A percentile compares a stretch with the other conserved stretches of the same genome.
Evolutionary conservation across 2,797 vertebrate species (phyloP).

Genomic region (Myripristis murdjan): DNA sequence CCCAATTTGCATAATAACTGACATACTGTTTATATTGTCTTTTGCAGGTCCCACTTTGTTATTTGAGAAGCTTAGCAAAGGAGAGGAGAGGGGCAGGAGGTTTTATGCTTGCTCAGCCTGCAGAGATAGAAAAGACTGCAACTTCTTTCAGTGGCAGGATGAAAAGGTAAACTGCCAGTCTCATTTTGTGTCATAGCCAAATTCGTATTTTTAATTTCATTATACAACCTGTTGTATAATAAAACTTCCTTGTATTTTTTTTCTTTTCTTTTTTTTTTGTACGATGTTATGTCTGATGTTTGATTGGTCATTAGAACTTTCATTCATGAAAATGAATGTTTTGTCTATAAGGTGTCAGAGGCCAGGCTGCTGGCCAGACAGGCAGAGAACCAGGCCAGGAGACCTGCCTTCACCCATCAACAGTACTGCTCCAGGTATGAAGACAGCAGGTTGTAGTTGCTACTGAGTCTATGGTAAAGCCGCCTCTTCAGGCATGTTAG

Average conservation of each 20-base stretch:
- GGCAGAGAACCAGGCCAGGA: slow-evolving; percentile 84
- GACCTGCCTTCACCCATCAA: slow-evolving; percentile 83
- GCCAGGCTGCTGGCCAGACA: slow-evolving; percentile 87
- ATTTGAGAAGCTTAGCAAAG: slow-evolving; percentile 87
- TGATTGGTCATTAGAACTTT: not conserved
- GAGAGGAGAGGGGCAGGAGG: slow-evolving; percentile 79
- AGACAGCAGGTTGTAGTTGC: not conserved
- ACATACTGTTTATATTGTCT: not conserved
- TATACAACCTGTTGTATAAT: no score
- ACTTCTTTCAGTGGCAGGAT: slow-evolving; percentile 96
- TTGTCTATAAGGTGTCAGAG: slow-evolving; percentile 88
- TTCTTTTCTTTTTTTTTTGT: no score
- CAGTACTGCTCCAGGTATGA: slow-evolving; percentile 88
- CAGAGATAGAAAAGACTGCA: slow-evolving; percentile 94
- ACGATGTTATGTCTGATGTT: not conserved
- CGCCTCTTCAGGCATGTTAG: no score
- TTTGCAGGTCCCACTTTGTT: slow-evolving; percentile 91
- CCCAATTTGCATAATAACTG: no score
- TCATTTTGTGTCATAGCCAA: no score
- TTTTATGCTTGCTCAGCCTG: slow-evolving; percentile 97
- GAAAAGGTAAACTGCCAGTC: slow-evolving; percentile 94
- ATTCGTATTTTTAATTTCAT: no score
- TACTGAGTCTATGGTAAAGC: no score
- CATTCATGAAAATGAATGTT: not conserved
- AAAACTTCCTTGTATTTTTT: no score